These are phyloP conservation scores for Sebastes steindachneri DNA, from an alignment of 2,797 vertebrate genomes.

Conservation along the genomic window DNA sequence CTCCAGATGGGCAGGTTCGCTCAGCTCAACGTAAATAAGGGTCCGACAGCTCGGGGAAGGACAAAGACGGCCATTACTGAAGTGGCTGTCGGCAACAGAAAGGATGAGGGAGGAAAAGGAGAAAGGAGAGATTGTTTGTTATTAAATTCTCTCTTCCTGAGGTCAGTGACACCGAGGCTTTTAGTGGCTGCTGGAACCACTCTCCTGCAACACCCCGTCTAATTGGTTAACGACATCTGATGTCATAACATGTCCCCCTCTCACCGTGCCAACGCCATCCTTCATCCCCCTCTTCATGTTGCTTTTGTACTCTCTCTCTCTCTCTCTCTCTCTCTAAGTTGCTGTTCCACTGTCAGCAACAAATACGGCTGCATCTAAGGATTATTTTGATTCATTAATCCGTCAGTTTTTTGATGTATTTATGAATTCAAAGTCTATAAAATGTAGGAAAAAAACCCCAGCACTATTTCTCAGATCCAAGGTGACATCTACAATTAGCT, in stretches of 20 bases:
- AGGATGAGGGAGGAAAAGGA: slow-evolving; percentile 7
- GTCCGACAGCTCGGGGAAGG: slow-evolving; percentile 19
- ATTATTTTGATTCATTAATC: background rate
- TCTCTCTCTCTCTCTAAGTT: background rate
- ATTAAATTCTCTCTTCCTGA: slow-evolving; percentile 77
- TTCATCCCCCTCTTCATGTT: slow-evolving; percentile 28
- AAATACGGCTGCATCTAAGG: background rate
- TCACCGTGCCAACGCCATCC: slow-evolving; percentile 24
- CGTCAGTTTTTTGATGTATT: background rate
- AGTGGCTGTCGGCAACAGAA: slow-evolving; percentile 52
- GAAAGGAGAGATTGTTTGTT: slow-evolving; percentile 69
- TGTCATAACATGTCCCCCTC: slow-evolving; percentile 71
- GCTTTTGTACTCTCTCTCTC: background rate
- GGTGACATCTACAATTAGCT: background rate
- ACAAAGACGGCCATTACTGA: slow-evolving; percentile 44
- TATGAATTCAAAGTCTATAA: background rate
- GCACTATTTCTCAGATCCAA: background rate
- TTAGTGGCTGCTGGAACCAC: slow-evolving; percentile 67
- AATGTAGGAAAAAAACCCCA: background rate
- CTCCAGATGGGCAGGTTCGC: slow-evolving; percentile 63
- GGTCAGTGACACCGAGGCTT: slow-evolving; percentile 76
- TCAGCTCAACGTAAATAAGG: slow-evolving; percentile 56
- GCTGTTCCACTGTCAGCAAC: background rate
- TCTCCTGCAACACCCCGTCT: slow-evolving; percentile 67
- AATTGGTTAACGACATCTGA: slow-evolving; percentile 79